phyloP scores from a whole-genome alignment of 1,140 invertebrate species.

The Dinoponera quadriceps region DNA sequence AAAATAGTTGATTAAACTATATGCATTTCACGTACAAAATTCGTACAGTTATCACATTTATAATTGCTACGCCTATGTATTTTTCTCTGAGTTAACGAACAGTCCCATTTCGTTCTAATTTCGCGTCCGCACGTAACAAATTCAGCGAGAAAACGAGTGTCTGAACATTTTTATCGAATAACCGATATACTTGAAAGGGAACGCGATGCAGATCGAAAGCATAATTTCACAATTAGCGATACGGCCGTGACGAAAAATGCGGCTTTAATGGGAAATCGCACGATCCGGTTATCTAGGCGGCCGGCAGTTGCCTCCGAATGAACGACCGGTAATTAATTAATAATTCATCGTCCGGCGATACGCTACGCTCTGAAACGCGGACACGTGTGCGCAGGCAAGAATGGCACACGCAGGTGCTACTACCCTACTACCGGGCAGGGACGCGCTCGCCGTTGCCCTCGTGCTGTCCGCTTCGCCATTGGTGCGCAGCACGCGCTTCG shows the following conservation, averaged over 20 bases:
- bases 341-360: slow-evolving; percentile 65
- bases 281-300: neutral
- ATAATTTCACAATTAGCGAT: neutral
- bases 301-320: slow-evolving; percentile 52
- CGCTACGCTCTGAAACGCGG: slow-evolving; percentile 43
- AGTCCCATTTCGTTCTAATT: too few relatives aligned
- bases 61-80: too few relatives aligned
- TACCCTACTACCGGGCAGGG: neutral
- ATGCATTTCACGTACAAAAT: too few relatives aligned
- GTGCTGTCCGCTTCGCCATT: slow-evolving; percentile 3
- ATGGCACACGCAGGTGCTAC: slow-evolving; percentile 9
- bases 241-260: neutral
- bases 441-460: too few relatives aligned
- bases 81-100: too few relatives aligned
- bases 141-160: too few relatives aligned
- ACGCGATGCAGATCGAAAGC: too few relatives aligned
- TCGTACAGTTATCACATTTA: too few relatives aligned
- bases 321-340: slow-evolving; percentile 70
- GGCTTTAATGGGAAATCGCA: slow-evolving; percentile 18
- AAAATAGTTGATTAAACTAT: too few relatives aligned
- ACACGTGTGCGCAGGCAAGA: slow-evolving; percentile 30
- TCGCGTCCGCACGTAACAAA: too few relatives aligned
- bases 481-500: slow-evolving; percentile 56
- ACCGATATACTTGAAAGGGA: too few relatives aligned
- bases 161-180: too few relatives aligned